These are phyloP conservation scores for Styela plicata DNA, from an alignment of 23 tunicate genomes.

Conservation along the genomic window DNA sequence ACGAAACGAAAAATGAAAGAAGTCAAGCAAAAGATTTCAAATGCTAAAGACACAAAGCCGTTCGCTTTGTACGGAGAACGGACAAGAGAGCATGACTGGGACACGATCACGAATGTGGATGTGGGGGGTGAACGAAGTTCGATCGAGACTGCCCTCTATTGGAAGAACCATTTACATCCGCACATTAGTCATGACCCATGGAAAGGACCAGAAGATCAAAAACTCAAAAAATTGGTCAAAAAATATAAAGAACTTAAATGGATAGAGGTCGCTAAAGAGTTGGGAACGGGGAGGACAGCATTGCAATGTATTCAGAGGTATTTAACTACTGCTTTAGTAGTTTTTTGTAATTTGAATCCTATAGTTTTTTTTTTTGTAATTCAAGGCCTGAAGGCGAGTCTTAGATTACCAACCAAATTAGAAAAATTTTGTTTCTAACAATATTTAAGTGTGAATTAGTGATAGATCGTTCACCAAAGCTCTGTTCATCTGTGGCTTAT, in stretches of 20 bases:
- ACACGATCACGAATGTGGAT: constrained; percentile 49
- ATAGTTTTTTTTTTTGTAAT: too few species aligned
- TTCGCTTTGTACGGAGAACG: constrained; percentile 37
- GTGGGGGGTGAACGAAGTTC: constrained; percentile 35
- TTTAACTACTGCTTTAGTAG: neutral
- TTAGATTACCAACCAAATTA: too few species aligned
- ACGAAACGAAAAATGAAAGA: constrained; percentile 13
- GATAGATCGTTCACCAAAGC: too few species aligned
- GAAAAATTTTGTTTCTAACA: too few species aligned
- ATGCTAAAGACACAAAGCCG: constrained; percentile 5
- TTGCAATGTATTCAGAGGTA: constrained; percentile 53
- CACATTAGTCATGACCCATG: constrained; percentile 47
- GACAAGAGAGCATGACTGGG: constrained; percentile 69
- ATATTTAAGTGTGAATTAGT: too few species aligned
- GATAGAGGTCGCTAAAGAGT: constrained; percentile 44
- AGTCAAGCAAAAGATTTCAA: constrained; percentile 26
- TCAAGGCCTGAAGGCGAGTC: too few species aligned
- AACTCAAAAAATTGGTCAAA: constrained; percentile 37
- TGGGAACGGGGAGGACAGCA: constrained; percentile 55
- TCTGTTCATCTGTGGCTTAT: too few species aligned
- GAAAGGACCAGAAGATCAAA: constrained; percentile 45
- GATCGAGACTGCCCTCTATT: constrained; percentile 37
- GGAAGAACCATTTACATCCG: constrained; percentile 69
- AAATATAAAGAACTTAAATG: constrained; percentile 32
- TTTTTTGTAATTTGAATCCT: too few species aligned